A percentile compares a stretch with the other conserved stretches of the same genome.
Evolutionary conservation across 1,140 invertebrate species (phyloP).

Genomic region (Drosophila sturtevanti): DNA sequence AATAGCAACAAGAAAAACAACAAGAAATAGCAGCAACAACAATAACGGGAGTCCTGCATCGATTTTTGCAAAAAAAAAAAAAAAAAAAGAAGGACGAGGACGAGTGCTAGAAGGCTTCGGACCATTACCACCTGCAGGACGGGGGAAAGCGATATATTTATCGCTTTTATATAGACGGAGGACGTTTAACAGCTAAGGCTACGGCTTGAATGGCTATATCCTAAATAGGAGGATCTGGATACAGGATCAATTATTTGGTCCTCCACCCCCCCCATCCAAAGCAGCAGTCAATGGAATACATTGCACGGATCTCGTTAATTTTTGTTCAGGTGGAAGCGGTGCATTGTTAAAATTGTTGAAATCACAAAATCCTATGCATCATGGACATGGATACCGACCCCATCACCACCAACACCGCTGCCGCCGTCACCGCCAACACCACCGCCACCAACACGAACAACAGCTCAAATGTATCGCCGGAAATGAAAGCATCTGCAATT

Average conservation of each 20-base stretch:
- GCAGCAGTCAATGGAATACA: constrained; percentile 10
- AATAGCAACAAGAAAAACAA: constrained; percentile 24
- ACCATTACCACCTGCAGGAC: constrained; percentile 14
- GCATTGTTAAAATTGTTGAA: constrained; percentile 23
- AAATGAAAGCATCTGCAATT: constrained; percentile 25
- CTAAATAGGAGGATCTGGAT: neutral
- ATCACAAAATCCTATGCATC: constrained; percentile 14
- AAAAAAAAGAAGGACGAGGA: neutral
- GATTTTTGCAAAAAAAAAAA: constrained; percentile 48
- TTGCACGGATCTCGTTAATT: constrained; percentile 20
- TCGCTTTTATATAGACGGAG: neutral
- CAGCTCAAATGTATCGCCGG: constrained; percentile 28
- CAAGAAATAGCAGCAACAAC: constrained; percentile 9
- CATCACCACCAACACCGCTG: constrained; percentile 27
- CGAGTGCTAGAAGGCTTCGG: constrained; percentile 1
- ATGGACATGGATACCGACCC: constrained; percentile 53
- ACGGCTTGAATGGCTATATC: constrained; percentile 1
- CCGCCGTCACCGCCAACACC: constrained; percentile 34
- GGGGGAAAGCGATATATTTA: constrained; percentile 20
- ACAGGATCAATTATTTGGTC: neutral
- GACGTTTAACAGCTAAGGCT: neutral
- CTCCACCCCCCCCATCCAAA: neutral
- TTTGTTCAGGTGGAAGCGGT: constrained; percentile 21
- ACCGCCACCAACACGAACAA: constrained; percentile 30
- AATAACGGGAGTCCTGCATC: constrained; percentile 23